Evolutionary conservation across 2,888 invertebrate species (phyloP), one percentile per base, ranked within the genome.

Genomic region (Tubiluchus corallicola): DNA sequence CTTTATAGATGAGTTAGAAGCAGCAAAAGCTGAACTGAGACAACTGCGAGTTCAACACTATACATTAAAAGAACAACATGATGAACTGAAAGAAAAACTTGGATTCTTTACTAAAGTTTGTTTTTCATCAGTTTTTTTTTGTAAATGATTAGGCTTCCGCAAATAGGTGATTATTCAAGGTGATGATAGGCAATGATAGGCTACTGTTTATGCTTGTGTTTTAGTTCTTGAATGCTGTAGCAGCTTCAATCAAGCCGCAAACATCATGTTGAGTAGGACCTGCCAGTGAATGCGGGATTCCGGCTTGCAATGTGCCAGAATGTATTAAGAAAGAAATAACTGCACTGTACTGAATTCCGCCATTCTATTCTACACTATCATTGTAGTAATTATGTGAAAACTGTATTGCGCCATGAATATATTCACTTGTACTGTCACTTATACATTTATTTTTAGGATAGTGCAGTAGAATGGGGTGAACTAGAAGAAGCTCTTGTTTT

Each of bases 61-160:
- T 49, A 56, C 60, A 45, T 47, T 61, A 43, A 59, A 63, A 48
- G 59, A 63, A 45, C 54, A 64, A 45, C 54, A 57, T 50, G 64
- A 64, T 48, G 63, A 63, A 45, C 50, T 64, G 19, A 55, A 57
- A 44, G 60, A 64, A 43, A 65, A 64, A 48, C 59, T 64, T 58
- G 57, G 55, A 45, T 64, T 64, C 53, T 62, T 64, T 49, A 62
- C 60, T 15, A 62, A 62, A 57, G 63, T 62, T n/a, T n/a, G n/a
- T n/a, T n/a, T n/a, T n/a, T n/a, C n/a, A n/a, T n/a, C n/a, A n/a
- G n/a, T n/a, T n/a, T n/a, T n/a, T n/a, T n/a, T n/a, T n/a, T n/a
- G n/a, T n/a, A n/a, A n/a, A n/a, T n/a, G n/a, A n/a, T n/a, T n/a
- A n/a, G n/a, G n/a, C n/a, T n/a, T n/a, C n/a, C n/a, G n/a, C n/a